Evolutionary conservation across 2,888 invertebrate genomes (phyloP).

Genomic region (Teinopalpus imperialis): DNA sequence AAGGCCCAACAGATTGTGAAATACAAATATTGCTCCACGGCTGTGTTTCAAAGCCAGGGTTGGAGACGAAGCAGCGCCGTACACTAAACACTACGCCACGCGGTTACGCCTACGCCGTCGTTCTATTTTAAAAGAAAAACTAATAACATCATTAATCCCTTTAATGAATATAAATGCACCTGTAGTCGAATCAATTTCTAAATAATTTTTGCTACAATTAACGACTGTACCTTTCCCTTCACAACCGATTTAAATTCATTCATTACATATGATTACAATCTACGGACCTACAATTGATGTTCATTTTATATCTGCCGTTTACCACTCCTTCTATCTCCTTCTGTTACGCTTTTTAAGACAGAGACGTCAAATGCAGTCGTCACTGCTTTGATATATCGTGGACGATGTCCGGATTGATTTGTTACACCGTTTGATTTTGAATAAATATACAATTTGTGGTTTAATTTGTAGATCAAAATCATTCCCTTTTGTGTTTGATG

Average conservation of each 20-base stretch:
- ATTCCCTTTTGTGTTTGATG: background rate
- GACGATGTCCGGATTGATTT: slow-evolving; percentile 18
- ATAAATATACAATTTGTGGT: slow-evolving; percentile 19
- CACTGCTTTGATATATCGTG: slow-evolving; percentile 1
- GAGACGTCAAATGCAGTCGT: background rate
- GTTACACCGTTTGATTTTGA: slow-evolving; percentile 22
- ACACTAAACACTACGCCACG: no score
- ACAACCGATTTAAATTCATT: slow-evolving; percentile 7
- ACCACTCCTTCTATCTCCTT: background rate
- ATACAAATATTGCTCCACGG: no score
- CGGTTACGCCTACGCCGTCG: no score
- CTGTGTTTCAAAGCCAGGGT: no score
- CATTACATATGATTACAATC: slow-evolving; percentile 18
- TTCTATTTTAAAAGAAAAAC: no score
- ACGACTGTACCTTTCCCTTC: slow-evolving; percentile 12
- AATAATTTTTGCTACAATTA: slow-evolving; percentile 10
- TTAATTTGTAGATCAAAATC: slow-evolving; percentile 21
- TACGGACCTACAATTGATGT: background rate
- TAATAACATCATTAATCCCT: no score
- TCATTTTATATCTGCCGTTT: slow-evolving; percentile 10
- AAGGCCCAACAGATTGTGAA: no score
- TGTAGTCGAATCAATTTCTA: slow-evolving; percentile 2
- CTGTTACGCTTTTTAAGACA: background rate
- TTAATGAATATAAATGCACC: no score
- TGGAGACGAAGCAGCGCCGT: no score